Evolutionary conservation across 64 coral and sea anemone species (phyloP).

Genomic region (Platygyra sinensis): DNA sequence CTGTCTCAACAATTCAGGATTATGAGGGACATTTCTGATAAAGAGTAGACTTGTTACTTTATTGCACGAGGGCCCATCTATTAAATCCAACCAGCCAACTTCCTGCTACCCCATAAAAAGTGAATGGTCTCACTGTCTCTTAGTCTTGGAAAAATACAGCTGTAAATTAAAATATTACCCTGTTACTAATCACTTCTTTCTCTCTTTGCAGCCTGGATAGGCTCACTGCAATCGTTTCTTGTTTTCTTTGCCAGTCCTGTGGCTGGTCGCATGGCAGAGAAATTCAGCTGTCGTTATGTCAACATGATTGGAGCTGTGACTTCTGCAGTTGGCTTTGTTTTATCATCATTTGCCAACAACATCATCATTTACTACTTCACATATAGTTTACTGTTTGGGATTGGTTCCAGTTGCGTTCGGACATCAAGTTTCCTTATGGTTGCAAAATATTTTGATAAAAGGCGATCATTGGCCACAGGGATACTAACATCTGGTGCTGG

Average conservation of each 20-base stretch:
- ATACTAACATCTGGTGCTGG: slow-evolving; percentile 35
- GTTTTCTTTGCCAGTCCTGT: slow-evolving; percentile 17
- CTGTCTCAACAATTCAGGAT: too few species aligned
- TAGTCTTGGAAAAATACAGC: not conserved
- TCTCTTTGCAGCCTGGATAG: slow-evolving; percentile 49
- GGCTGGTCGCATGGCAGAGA: slow-evolving; percentile 45
- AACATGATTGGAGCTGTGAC: slow-evolving; percentile 21
- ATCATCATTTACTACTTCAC: slow-evolving; percentile 32
- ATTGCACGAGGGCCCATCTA: too few species aligned
- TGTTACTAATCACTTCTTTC: not conserved
- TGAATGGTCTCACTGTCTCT: not conserved
- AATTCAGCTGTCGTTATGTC: slow-evolving; percentile 22
- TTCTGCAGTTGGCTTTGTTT: not conserved
- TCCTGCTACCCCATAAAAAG: too few species aligned
- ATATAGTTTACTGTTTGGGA: slow-evolving; percentile 32
- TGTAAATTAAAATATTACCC: not conserved
- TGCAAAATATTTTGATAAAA: slow-evolving; percentile 31
- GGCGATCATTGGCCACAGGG: slow-evolving; percentile 28
- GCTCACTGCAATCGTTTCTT: slow-evolving; percentile 3
- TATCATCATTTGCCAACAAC: slow-evolving; percentile 49
- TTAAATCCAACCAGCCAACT: too few species aligned
- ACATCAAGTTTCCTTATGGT: slow-evolving; percentile 34
- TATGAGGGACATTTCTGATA: too few species aligned
- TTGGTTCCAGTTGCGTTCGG: slow-evolving; percentile 33
- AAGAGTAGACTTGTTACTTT: too few species aligned